Percentiles rank a stretch among this genome's conserved stretches.
phyloP scores from a whole-genome alignment of 2,797 vertebrate genomes.

The Martes flavigula region DNA sequence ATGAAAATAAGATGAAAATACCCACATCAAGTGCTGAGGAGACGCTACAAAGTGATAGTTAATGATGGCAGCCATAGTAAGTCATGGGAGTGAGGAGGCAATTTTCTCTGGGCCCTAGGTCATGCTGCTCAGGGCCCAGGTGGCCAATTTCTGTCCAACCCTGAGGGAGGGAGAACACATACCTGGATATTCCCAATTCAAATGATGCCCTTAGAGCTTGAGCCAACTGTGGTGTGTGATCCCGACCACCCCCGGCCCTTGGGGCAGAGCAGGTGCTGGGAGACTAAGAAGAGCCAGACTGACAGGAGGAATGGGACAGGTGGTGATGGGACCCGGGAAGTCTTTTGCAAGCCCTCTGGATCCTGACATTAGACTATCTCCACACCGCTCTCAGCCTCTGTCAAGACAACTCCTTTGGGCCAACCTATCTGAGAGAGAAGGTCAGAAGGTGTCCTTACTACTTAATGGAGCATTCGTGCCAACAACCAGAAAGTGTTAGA shows the following conservation, averaged over 20 bases:
- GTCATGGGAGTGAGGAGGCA: neutral
- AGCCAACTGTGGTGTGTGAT: accelerated
- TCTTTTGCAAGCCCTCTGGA: neutral
- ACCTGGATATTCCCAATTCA: neutral
- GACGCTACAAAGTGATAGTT: neutral
- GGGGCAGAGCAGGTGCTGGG: neutral
- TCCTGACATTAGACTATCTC: neutral
- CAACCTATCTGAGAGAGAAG: too few relatives aligned
- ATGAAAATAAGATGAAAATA: neutral
- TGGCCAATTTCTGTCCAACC: neutral
- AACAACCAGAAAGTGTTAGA: neutral
- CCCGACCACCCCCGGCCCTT: neutral
- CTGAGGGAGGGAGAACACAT: neutral
- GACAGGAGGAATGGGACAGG: accelerated
- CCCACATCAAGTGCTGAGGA: neutral
- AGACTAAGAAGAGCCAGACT: neutral
- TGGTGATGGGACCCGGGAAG: neutral
- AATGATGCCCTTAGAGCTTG: neutral
- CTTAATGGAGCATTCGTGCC: accelerated
- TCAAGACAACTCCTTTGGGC: neutral
- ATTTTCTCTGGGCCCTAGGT: neutral
- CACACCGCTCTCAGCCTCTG: neutral
- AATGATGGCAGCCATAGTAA: accelerated
- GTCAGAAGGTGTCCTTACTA: neutral
- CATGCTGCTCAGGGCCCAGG: neutral